Evolutionary conservation across 2,888 invertebrate species (phyloP), one percentile per base, ranked within the genome.

Genomic region (Diabrotica balteata): DNA sequence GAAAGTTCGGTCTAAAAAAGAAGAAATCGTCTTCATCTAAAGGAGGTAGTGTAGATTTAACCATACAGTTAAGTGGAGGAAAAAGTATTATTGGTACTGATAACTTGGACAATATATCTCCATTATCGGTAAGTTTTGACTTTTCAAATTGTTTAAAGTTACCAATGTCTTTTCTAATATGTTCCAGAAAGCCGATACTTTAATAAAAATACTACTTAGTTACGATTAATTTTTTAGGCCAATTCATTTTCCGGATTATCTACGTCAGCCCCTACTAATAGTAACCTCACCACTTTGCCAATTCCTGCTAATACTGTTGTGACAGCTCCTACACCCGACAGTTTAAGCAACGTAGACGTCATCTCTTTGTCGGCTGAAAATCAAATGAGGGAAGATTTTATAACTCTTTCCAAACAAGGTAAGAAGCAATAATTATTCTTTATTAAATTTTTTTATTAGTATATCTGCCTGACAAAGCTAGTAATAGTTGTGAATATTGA

Each of bases 401-500:
- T 90, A 0, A 86, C 88, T 7, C 85, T 91, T 63, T 91, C 92
- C 11, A 91, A 90, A 80, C 89, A 90, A 79, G 86, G 92, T 89
- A 79, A 83, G 84, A 79, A 57, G 61, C 49, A 61, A 52, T 11
- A 22, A 7, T 43, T n/a, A 7, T 43, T n/a, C 49, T 55, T 47
- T n/a, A 47, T 3, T 45, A 32, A 51, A 9, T 32, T 32, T 2
- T 2, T 4, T 32, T n/a, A n/a, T 1, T 32, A 32, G 0, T 32
- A 32, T 32, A 32, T 32, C 32, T 1, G 17, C 17, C 17, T 2
- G 17, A 32, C 32, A 32, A 32, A 32, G 4, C 32, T 32, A 32
- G 32, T 2, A 32, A 32, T 32, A 32, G 32, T 32, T 32, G 1
- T 32, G 4, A 32, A 32, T 32, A 32, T 32, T 2, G 32, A 32